Base-by-base conservation (phyloP, 2,888 invertebrate genomes). In the Argyresthia albistria region DNA sequence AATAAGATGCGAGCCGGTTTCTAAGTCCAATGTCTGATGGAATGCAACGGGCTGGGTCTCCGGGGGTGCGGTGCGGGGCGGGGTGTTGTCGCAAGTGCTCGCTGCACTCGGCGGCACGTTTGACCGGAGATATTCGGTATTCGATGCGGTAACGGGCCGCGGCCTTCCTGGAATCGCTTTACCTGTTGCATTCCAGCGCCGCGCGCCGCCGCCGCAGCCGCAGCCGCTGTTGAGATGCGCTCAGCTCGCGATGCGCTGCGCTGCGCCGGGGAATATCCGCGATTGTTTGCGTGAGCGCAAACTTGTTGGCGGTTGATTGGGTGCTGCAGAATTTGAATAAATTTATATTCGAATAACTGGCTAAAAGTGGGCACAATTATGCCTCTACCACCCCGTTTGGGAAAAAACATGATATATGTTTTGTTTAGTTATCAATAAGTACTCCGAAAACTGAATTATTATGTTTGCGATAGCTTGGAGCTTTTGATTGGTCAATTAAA, bases 91-190 rank as follows among this genome's bases (percentile, higher is more conserved):
- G 81, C 82, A 80, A 83, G 84, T 81, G 82, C 78, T 76, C 73
- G 71, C 68, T 46, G 81, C 86, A 84, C 84, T 86, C 83, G 86
- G 82, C 83, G 86, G 84, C 82, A 76, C 84, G 80, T 84, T 84
- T 84, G 84, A 83, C 79, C 71, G 74, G 81, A 83, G 84, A 84
- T 84, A 83, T 84, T 86, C 84, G 86, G 84, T 84, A 84, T 86
- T 86, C 84, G 86, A 84, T 84, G 80, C 84, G 76, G 84, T 86
- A 86, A 86, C 86, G 86, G 86, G 76, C 81, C 83, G 76, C 77
- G 82, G 84, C 84, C 84, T 87, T 86, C 86, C 82, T 76, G 84
- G 86, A 86, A 87, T 80, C 77, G 83, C 83, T 82, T 43, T 87
- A 87, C 86, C 86, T 87, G 86, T 83, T 78, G 83, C 86, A 86